Conservation (phyloP, 2,113 vertebrate genomes). For the Myrmecobius fasciatus region DNA sequence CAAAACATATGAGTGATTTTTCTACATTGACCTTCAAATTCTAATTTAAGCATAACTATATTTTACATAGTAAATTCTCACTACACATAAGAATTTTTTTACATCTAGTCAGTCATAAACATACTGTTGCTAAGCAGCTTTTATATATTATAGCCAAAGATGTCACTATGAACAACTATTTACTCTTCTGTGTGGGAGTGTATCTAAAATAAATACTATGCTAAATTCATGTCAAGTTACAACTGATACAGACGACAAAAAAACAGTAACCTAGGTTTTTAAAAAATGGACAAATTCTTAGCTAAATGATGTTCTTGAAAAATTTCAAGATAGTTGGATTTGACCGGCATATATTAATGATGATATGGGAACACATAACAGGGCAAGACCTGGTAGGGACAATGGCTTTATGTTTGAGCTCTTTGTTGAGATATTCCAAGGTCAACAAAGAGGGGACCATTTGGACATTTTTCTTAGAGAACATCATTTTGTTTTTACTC, state of each 20-base stretch:
- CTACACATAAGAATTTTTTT: constrained; percentile 40
- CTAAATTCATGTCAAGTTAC: constrained; percentile 58
- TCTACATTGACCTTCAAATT: too few relatives aligned
- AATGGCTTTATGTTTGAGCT: not conserved
- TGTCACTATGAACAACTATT: not conserved
- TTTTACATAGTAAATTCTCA: constrained; percentile 29
- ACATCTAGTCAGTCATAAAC: constrained; percentile 26
- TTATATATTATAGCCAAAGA: constrained; percentile 52
- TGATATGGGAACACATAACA: too few relatives aligned
- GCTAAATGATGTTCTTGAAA: too few relatives aligned
- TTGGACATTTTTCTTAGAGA: not conserved
- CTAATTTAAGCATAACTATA: not conserved
- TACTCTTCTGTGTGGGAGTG: constrained; percentile 14
- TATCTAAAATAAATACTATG: constrained; percentile 54
- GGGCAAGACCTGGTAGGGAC: too few relatives aligned
- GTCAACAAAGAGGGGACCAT: not conserved
- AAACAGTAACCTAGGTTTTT: not conserved
- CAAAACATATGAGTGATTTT: too few relatives aligned
- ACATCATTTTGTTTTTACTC: not conserved
- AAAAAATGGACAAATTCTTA: not conserved
- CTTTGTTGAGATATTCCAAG: not conserved
- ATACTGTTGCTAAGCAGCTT: constrained; percentile 59
- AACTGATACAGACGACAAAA: constrained; percentile 33
- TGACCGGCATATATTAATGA: not conserved
- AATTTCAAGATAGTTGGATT: not conserved